phyloP scores from a whole-genome alignment of 1,140 invertebrate genomes.

The Drosophila sproati region DNA sequence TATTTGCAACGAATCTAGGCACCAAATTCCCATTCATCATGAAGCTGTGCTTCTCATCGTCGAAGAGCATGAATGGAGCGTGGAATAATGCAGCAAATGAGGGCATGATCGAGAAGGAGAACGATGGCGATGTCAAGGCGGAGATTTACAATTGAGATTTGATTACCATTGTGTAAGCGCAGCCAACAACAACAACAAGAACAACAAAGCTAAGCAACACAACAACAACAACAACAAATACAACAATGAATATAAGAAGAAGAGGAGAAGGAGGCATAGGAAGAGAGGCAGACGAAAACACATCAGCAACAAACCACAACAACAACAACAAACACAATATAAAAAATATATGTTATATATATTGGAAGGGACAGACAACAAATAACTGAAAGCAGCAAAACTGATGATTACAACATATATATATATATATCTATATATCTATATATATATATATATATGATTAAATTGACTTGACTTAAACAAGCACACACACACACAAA shows the following conservation, averaged over 20 bases:
- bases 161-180: slow-evolving; percentile 80
- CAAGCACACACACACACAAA: slow-evolving; percentile 12
- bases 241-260: slow-evolving; percentile 11
- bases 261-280: not conserved
- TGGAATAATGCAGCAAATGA: slow-evolving; percentile 84
- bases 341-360: not conserved
- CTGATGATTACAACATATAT: slow-evolving; percentile 15
- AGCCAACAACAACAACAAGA: slow-evolving; percentile 50
- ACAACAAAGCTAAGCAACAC: slow-evolving; percentile 47
- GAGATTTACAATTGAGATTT: slow-evolving; percentile 84
- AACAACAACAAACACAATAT: slow-evolving; percentile 12
- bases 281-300: slow-evolving; percentile 5
- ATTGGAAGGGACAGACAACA: slow-evolving; percentile 4
- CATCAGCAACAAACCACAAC: slow-evolving; percentile 20
- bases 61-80: slow-evolving; percentile 88
- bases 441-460: slow-evolving; percentile 6
- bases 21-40: slow-evolving; percentile 98
- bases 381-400: slow-evolving; percentile 1
- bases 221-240: slow-evolving; percentile 35
- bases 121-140: slow-evolving; percentile 76
- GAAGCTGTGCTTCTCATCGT: slow-evolving; percentile 97
- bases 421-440: too few relatives aligned
- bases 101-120: slow-evolving; percentile 84
- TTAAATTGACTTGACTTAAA: slow-evolving; percentile 15
- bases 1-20: slow-evolving; percentile 86